Percentiles rank a stretch among this genome's conserved stretches.
Evolutionary conservation across 2,888 invertebrate species (phyloP).

Genomic region (Catocala nupta): DNA sequence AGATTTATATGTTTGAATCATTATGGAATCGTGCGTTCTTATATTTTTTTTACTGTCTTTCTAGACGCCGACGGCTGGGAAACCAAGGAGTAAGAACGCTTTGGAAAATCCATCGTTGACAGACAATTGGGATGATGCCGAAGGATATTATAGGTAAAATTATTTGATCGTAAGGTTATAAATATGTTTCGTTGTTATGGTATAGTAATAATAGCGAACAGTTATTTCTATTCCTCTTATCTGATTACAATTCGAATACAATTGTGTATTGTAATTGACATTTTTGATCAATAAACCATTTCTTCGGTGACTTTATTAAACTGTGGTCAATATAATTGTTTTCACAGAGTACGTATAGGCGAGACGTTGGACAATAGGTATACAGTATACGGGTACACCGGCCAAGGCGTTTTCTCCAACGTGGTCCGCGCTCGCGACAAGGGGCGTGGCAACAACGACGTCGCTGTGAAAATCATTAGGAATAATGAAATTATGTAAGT

Average conservation of each 20-base stretch:
- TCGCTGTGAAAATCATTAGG: conserved; percentile 99
- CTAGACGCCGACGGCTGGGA: conserved; percentile 72
- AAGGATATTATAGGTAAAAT: conserved; percentile 96
- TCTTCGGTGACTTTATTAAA: no score
- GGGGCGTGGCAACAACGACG: conserved; percentile 94
- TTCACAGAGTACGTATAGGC: conserved; percentile 94
- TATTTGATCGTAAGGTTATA: neutral
- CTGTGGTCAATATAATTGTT: neutral
- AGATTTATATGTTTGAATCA: no score
- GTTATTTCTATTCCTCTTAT: no score
- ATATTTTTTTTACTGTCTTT: conserved; percentile 31
- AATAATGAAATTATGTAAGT: conserved; percentile 99
- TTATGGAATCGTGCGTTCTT: no score
- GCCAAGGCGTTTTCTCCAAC: conserved; percentile 99
- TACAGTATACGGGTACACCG: conserved; percentile 98
- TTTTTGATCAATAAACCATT: no score
- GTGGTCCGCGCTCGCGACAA: conserved; percentile 98
- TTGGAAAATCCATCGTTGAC: conserved; percentile 92
- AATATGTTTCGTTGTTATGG: no score
- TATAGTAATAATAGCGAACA: no score
- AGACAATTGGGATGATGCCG: conserved; percentile 99
- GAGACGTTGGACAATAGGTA: conserved; percentile 97
- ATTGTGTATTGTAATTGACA: no score
- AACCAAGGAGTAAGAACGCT: conserved; percentile 62
- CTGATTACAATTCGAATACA: no score